phyloP scores from a whole-genome alignment of 2,888 invertebrate species.

The Xestoiulus laeticollis region DNA sequence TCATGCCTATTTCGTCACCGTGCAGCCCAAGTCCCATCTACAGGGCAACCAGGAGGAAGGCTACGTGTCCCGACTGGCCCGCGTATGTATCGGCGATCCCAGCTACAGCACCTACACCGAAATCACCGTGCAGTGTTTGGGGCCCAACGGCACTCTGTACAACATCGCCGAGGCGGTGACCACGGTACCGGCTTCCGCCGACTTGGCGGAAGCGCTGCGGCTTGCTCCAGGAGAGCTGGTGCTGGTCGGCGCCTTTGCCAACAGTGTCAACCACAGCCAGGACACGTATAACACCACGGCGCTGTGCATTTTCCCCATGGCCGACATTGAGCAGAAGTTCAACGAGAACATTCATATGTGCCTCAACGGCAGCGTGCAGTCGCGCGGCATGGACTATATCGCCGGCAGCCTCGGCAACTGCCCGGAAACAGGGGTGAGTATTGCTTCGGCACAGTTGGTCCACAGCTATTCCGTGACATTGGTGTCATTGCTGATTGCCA shows the following conservation, averaged over 20 bases:
- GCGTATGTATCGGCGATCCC: conserved; percentile 93
- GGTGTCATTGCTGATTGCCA: conserved; percentile 27
- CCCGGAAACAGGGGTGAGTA: conserved; percentile 79
- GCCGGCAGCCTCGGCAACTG: conserved; percentile 92
- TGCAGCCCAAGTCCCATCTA: conserved; percentile 91
- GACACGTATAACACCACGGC: conserved; percentile 86
- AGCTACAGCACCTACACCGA: conserved; percentile 98
- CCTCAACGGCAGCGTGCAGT: conserved; percentile 92
- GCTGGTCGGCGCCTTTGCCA: conserved; percentile 87
- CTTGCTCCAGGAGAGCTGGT: conserved; percentile 82
- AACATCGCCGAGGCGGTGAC: conserved; percentile 94
- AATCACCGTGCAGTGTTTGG: conserved; percentile 88
- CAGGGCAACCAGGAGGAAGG: conserved; percentile 89
- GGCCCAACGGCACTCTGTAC: conserved; percentile 73
- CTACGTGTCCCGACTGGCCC: conserved; percentile 86
- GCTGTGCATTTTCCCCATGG: conserved; percentile 89
- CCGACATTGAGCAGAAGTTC: conserved; percentile 90
- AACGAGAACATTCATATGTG: conserved; percentile 98
- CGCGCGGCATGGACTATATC: conserved; percentile 90
- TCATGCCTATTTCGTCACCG: conserved; percentile 94
- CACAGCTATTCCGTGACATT: not conserved
- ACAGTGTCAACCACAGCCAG: conserved; percentile 86
- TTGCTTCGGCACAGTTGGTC: not conserved
- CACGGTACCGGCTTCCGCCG: conserved; percentile 75
- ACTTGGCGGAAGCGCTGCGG: conserved; percentile 69